Conservation (phyloP, 2,113 vertebrate genomes). For the Symphodus melops region DNA sequence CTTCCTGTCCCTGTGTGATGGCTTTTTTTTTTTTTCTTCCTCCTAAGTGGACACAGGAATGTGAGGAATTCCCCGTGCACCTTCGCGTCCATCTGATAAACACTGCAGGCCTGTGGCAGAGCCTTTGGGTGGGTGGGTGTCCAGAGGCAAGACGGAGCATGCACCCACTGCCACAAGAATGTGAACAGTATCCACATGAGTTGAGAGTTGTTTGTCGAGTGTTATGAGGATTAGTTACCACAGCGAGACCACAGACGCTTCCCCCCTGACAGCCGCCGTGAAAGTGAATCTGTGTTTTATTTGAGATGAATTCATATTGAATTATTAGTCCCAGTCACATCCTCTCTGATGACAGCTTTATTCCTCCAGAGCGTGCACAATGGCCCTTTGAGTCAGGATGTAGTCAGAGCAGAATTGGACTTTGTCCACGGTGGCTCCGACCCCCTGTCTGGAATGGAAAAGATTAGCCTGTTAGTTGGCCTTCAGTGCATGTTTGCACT, state of each 20-base stretch:
- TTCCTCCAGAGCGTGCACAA: constrained; percentile 60
- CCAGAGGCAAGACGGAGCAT: constrained; percentile 63
- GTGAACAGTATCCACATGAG: constrained; percentile 53
- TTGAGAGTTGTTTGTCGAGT: constrained; percentile 59
- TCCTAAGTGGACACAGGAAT: constrained; percentile 71
- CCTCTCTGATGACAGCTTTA: constrained; percentile 52
- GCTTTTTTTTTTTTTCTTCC: constrained; percentile 61
- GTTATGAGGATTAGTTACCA: constrained; percentile 39
- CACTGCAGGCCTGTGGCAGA: constrained; percentile 51
- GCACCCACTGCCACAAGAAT: constrained; percentile 71
- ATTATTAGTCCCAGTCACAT: constrained; percentile 41
- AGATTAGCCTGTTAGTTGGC: constrained; percentile 75
- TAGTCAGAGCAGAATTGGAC: constrained; percentile 63
- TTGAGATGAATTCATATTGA: constrained; percentile 31
- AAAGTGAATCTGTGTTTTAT: constrained; percentile 24
- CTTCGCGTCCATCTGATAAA: constrained; percentile 77
- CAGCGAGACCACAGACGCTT: constrained; percentile 44
- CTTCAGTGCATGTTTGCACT: constrained; percentile 70
- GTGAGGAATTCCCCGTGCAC: constrained; percentile 77
- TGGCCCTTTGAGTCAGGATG: constrained; percentile 64
- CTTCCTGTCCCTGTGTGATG: constrained; percentile 20
- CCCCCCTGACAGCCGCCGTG: constrained; percentile 29
- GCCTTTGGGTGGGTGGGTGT: constrained; percentile 29
- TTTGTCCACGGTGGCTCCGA: constrained; percentile 59
- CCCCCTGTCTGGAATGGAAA: constrained; percentile 72